Evolutionary conservation across 2,113 vertebrate genomes (phyloP).

Genomic region (Cromileptes altivelis): DNA sequence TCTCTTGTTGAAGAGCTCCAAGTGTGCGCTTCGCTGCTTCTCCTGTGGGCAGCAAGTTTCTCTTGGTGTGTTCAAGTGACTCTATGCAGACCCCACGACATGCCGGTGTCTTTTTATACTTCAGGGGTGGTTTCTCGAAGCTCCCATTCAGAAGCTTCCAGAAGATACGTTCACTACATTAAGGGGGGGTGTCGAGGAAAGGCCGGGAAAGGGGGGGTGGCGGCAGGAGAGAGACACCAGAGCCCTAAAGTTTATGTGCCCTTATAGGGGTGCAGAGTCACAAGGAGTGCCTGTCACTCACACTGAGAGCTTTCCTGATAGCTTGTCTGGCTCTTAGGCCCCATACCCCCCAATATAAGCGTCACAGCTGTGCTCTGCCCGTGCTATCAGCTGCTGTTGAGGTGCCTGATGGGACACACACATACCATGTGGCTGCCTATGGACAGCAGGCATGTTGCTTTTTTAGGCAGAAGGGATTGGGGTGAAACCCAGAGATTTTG

Average conservation of each 20-base stretch:
- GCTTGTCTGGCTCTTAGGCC: conserved; percentile 45
- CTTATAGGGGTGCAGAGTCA: conserved; percentile 84
- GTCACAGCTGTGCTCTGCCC: conserved; percentile 72
- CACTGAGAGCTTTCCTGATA: conserved; percentile 68
- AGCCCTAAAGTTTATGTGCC: conserved; percentile 77
- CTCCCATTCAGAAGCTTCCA: conserved; percentile 83
- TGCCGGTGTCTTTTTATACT: conserved; percentile 82
- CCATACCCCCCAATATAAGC: conserved; percentile 40
- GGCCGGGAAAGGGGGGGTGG: conserved; percentile 15
- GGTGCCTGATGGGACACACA: conserved; percentile 28
- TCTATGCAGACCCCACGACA: conserved; percentile 51
- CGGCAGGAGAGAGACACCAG: conserved; percentile 29
- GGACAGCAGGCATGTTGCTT: conserved; percentile 28
- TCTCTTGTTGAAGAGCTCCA: conserved; percentile 48
- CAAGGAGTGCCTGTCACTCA: conserved; percentile 86
- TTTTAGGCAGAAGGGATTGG: conserved; percentile 21
- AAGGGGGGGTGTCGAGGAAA: conserved; percentile 47
- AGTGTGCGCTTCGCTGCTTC: conserved; percentile 44
- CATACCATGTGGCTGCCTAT: conserved; percentile 21
- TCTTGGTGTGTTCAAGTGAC: conserved; percentile 38
- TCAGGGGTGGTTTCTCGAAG: conserved; percentile 79
- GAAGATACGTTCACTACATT: conserved; percentile 75
- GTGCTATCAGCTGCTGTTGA: conserved; percentile 57
- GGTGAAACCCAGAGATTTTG: background rate
- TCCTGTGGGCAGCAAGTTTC: conserved; percentile 56